Base-by-base conservation (phyloP, 2,888 invertebrate species). In the Gisinianus flammeolus region DNA sequence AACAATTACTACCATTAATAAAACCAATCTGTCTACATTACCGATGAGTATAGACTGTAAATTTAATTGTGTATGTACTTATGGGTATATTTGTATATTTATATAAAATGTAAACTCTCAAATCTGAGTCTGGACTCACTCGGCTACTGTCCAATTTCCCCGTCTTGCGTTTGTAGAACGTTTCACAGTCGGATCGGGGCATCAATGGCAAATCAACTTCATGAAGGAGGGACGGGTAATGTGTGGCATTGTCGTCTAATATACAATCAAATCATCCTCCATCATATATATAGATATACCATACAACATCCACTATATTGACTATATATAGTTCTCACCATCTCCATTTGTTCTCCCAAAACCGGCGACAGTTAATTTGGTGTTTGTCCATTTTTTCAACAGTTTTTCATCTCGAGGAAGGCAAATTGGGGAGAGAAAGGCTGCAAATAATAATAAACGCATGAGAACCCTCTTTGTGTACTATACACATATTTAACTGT, bases 401-500 rank as follows among this genome's bases (percentile, higher is more conserved):
- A 81, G 67, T 0, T 33, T 30, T 66, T 83, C 83, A 52, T 76
- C 30, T 26, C 77, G 35, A 10, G 83, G 83, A 16, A 83, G 74
- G 24, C 83, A 83, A 31, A 83, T 80, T 1, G 83, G 83, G n/a
- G 76, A 79, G 4, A 81, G 70, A 73, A 81, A 79, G 69, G 75
- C 81, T 79, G n/a, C 12, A 62, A 52, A 22, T 12, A 44, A 44
- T 44, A 10, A 8, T 8, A 10, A 44, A 44, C 16, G 52, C 16
- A 44, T 12, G 8, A 44, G 10, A 44, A 44, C 8, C 52, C 8
- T 16, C 10, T 44, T 8, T 12, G 16, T 12, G 52, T 12, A 44
- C 8, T 12, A 16, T 44, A 44, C 52, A 44, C 52, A 44, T 12
- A 44, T 12, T 44, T 44, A 16, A 44, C n/a, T n/a, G n/a, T n/a